Conservation (phyloP, 2,113 vertebrate species). For the Phoxinus phoxinus region DNA sequence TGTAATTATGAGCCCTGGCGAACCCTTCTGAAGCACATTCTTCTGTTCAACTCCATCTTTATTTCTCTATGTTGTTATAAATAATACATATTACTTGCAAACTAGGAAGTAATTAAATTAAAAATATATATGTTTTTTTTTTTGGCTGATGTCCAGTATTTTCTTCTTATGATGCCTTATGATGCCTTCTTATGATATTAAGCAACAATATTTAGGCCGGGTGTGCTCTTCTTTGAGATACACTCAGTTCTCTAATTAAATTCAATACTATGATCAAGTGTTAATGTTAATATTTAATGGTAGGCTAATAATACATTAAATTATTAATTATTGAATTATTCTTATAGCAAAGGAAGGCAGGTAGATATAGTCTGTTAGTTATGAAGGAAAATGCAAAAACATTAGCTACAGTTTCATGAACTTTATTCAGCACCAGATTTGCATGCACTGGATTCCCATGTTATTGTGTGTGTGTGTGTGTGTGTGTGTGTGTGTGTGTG, state of each 20-base stretch:
- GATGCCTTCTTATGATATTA: too few relatives aligned
- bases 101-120: not conserved
- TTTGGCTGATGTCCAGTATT: not conserved
- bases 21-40: not conserved
- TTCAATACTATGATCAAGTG: too few relatives aligned
- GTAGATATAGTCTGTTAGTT: not conserved
- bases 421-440: too few relatives aligned
- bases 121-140: not conserved
- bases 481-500: too few relatives aligned
- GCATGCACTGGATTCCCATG: too few relatives aligned
- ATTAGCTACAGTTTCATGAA: too few relatives aligned
- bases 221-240: too few relatives aligned
- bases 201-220: too few relatives aligned
- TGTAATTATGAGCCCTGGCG: not conserved
- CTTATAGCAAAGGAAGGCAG: not conserved
- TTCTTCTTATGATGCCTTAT: not conserved
- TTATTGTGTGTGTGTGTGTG: too few relatives aligned
- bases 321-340: not conserved
- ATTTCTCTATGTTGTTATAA: not conserved
- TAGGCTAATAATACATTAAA: too few relatives aligned
- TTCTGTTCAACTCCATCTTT: not conserved
- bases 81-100: not conserved
- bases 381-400: not conserved
- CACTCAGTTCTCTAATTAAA: too few relatives aligned
- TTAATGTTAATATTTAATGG: too few relatives aligned